A percentile compares a stretch with the other conserved stretches of the same genome.
Evolutionary conservation across 2,797 vertebrate species (phyloP).

Genomic region (Leptatherina wallacei): DNA sequence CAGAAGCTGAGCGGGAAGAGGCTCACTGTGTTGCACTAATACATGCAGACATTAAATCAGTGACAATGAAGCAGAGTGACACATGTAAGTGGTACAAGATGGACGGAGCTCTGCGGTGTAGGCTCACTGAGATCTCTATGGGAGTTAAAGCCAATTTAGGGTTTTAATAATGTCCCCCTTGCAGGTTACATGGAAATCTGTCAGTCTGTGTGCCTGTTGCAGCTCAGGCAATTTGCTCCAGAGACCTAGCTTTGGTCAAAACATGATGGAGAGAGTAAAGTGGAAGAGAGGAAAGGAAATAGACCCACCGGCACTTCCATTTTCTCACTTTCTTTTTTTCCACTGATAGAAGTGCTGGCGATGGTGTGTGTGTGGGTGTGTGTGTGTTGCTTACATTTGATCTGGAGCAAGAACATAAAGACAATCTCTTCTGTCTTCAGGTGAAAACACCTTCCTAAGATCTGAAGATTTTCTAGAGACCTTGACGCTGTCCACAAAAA

Average conservation of each 20-base stretch:
- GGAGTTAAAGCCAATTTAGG: neutral
- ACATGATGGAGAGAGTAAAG: neutral
- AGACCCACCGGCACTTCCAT: neutral
- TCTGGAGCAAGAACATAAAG: no score
- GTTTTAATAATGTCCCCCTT: neutral
- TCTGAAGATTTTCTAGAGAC: no score
- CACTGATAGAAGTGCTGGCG: neutral
- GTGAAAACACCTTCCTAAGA: no score
- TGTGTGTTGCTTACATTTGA: no score
- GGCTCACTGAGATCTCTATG: neutral
- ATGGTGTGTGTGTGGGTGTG: no score
- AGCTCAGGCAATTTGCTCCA: neutral
- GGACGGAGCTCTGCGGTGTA: neutral
- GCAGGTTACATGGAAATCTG: neutral
- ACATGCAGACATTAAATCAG: slow-evolving; percentile 6
- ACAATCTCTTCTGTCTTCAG: no score
- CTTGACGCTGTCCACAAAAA: no score
- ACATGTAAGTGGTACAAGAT: slow-evolving; percentile 1
- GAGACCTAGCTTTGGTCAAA: neutral
- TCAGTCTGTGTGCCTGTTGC: neutral
- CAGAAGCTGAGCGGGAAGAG: neutral
- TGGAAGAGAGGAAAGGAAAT: neutral
- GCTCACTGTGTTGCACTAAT: neutral
- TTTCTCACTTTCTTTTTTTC: neutral
- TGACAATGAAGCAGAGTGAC: slow-evolving; percentile 3